Evolutionary conservation across 2,797 vertebrate genomes (phyloP).

Genomic region (Jordanella pulchra): DNA sequence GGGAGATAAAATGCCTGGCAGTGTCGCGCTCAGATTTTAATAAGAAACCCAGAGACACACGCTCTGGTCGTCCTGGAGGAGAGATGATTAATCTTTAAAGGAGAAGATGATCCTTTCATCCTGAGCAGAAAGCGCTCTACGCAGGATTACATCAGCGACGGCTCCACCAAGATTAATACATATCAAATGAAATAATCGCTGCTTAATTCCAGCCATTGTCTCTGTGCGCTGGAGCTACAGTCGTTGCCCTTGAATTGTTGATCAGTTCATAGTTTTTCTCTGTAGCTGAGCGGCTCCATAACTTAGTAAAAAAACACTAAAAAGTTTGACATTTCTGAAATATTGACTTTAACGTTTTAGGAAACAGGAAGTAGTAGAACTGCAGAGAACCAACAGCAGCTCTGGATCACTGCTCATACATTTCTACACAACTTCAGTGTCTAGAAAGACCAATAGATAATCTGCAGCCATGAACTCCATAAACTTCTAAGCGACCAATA

Average conservation of each 20-base stretch:
- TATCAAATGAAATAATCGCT: constrained; percentile 60
- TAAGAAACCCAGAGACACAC: constrained; percentile 39
- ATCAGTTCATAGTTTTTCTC: constrained; percentile 7
- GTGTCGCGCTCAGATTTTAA: constrained; percentile 38
- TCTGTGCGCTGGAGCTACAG: constrained; percentile 18
- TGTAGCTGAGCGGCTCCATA: background rate
- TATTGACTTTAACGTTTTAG: background rate
- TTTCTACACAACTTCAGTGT: background rate
- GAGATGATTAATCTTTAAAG: constrained; percentile 61
- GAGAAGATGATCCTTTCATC: constrained; percentile 55
- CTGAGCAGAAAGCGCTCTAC: constrained; percentile 35
- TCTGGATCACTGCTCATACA: background rate
- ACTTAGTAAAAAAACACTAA: background rate
- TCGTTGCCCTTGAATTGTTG: constrained; percentile 15
- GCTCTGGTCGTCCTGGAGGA: constrained; percentile 46
- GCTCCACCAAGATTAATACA: constrained; percentile 51
- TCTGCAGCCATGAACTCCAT: background rate
- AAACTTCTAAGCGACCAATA: background rate
- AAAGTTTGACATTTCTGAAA: background rate
- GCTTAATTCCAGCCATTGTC: constrained; percentile 55
- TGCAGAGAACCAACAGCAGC: background rate
- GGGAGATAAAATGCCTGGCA: constrained; percentile 12
- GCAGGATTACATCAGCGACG: constrained; percentile 52
- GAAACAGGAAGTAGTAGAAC: background rate
- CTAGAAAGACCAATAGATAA: background rate